Percentiles rank a stretch among this genome's conserved stretches.
These are phyloP conservation scores for Hipposideros larvatus DNA, from an alignment of 2,797 vertebrate genomes.

Conservation along the genomic window DNA sequence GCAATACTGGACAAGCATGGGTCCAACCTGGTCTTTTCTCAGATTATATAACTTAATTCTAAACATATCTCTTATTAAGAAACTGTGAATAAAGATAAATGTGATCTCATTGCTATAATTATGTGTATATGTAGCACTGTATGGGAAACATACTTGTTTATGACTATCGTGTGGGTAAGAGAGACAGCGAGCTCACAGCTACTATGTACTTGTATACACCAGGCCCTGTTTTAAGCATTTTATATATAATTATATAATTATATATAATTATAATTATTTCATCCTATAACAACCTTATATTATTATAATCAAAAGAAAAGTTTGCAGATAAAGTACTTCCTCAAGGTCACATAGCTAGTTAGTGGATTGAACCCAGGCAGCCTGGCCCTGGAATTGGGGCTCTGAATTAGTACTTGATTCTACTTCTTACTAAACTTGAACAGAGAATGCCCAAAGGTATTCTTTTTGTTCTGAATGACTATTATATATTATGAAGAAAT, in stretches of 20 bases:
- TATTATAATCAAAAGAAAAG: constrained; percentile 3
- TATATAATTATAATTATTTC: constrained; percentile 44
- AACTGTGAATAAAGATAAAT: background rate
- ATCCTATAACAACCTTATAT: background rate
- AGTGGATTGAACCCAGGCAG: background rate
- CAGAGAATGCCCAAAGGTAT: constrained; percentile 35
- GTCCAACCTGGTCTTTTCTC: background rate
- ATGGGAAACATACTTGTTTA: constrained; percentile 30
- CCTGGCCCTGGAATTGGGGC: background rate
- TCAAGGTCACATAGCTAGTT: background rate
- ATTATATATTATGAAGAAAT: constrained; percentile 44
- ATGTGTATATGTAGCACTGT: background rate
- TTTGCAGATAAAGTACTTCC: background rate
- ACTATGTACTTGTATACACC: background rate
- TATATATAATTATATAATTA: background rate
- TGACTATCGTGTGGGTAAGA: background rate
- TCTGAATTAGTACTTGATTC: background rate
- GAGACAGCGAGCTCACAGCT: background rate
- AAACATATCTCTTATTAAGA: constrained; percentile 11
- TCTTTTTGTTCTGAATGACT: constrained; percentile 16
- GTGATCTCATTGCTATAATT: background rate
- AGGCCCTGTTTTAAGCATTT: background rate
- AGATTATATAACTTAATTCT: background rate
- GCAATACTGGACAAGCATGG: background rate
- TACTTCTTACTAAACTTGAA: constrained; percentile 28